Evolutionary conservation across 2,113 vertebrate genomes (phyloP), one percentile per base, ranked within the genome.

Genomic region (Monarcha castaneiventris): DNA sequence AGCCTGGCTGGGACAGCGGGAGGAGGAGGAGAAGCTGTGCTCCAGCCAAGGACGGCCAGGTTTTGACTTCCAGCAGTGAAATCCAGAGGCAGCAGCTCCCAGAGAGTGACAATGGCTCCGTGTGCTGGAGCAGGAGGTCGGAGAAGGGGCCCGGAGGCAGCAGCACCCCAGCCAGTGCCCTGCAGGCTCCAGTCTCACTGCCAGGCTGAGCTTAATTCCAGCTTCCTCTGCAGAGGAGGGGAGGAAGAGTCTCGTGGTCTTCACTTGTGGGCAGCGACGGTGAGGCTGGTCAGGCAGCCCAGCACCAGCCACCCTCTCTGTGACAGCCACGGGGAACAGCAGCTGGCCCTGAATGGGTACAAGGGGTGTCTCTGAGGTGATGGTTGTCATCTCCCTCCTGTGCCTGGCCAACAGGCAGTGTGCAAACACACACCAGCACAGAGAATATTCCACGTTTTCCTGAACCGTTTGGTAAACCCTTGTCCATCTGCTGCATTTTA

Each of bases 1-100:
- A 17, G 23, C 43, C 54, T 1, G 0, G 11, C 13, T 6, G 2
- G 29, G 39, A 26, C 33, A 46, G 33, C 3, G 2, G 33, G 9
- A 82, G 35, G 59, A 64, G 52, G 39, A 91, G 63, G 49, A 73
- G 41, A 30, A 4, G 27, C 5, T 0, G 0, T 4, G 51, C 35
- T 6, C 11, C 62, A 23, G 71, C 9, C 0, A 30, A 33, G 79
- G 46, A 21, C 0, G 0, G 27, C 5, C 55, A 33, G 59, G 23
- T 7, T 68, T 59, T 0, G 0, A 8, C 51, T 39, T 39, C 13
- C 3, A 43, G 59, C 59, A 80, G 59, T 33, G 48, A 16, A 61
- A 33, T 3, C 7, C 17, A 10, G 72, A 0, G 56, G 41, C 17
- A 33, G 25, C 32, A 1, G 33, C 87, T 63, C 86, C 35, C 1